Conservation (phyloP, 2,113 vertebrate genomes). For the Myanophis thanlyinensis region DNA sequence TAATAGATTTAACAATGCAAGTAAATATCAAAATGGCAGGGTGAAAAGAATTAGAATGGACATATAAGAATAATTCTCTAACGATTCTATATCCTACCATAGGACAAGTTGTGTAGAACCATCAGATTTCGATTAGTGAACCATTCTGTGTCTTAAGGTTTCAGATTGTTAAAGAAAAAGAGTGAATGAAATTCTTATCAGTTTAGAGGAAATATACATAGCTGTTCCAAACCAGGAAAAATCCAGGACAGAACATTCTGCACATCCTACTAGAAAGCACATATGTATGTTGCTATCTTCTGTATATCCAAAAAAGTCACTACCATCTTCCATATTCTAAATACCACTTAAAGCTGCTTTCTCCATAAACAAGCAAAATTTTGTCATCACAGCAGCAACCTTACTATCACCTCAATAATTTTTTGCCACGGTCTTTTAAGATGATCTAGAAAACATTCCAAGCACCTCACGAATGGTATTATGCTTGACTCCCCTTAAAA, state of each 20-base stretch:
- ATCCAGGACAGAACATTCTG: neutral
- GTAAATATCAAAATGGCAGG: neutral
- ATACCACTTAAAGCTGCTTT: too few relatives aligned
- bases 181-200: neutral
- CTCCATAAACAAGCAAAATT: neutral
- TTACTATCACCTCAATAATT: neutral
- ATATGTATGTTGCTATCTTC: neutral
- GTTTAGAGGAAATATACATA: neutral
- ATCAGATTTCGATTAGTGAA: neutral
- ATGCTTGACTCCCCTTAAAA: neutral
- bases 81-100: neutral
- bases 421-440: neutral
- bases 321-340: neutral
- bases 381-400: neutral
- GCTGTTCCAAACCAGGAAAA: neutral
- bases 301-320: neutral
- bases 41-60: neutral
- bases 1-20: neutral
- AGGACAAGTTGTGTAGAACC: neutral
- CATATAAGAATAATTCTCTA: neutral
- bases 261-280: neutral
- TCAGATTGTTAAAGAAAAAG: neutral
- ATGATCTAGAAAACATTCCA: neutral
- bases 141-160: neutral
- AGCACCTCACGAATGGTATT: neutral